Evolutionary conservation across 2,888 invertebrate genomes (phyloP), one percentile per base, ranked within the genome.

Genomic region (Acanthosepion pharaonis): DNA sequence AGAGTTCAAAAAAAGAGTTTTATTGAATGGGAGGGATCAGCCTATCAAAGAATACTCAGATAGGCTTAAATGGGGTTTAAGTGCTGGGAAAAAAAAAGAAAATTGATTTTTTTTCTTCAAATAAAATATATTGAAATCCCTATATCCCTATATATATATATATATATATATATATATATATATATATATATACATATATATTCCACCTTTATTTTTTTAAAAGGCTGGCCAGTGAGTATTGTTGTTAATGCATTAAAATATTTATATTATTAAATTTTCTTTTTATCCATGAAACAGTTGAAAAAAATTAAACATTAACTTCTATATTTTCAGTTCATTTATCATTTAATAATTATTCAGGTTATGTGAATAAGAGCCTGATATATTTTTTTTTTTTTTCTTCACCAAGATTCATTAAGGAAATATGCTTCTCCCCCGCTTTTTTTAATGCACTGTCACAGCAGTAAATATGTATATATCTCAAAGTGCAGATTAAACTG

Each of bases 201-300:
- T 78, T 78, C 4, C 33, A 5, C 15, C n/a, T n/a, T n/a, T 78
- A n/a, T 78, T n/a, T n/a, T 78, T 78, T 33, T 33, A 78, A n/a
- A 78, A n/a, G 5, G 20, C 33, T 78, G n/a, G n/a, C n/a, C 78
- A 78, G 78, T 78, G 18, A 55, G 55, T 33, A 78, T 33, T 78
- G n/a, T n/a, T 4, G 0, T 33, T n/a, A 78, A 78, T n/a, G 78
- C n/a, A 33, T 78, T 78, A n/a, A 78, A 64, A n/a, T 33, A 78
- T 78, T 78, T 78, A n/a, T 78, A 78, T 78, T 78, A 78, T 78
- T 78, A 78, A 78, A n/a, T 78, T n/a, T 78, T 78, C n/a, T 78
- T 33, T 78, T 78, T 33, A 11, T 78, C n/a, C n/a, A n/a, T n/a
- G 9, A n/a, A 78, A 78, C n/a, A 78, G 15, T 78, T n/a, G n/a